These are phyloP conservation scores for Leucoraja ocellata DNA, from an alignment of 2,797 vertebrate species.

Conservation along the genomic window DNA sequence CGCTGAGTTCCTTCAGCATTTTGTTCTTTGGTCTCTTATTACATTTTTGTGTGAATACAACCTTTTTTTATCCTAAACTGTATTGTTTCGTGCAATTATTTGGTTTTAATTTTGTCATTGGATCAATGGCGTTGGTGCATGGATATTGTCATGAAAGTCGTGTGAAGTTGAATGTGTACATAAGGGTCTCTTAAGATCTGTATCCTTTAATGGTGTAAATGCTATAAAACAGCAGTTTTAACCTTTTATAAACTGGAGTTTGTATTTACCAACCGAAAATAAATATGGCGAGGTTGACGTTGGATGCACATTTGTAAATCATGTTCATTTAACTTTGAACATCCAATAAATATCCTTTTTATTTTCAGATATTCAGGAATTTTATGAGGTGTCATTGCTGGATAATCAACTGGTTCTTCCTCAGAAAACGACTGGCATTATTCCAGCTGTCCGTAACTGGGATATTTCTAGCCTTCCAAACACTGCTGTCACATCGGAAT, in stretches of 20 bases:
- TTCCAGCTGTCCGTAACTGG: conserved; percentile 78
- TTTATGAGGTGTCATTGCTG: conserved; percentile 97
- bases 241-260: background rate
- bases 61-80: background rate
- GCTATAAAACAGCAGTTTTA: background rate
- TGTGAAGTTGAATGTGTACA: background rate
- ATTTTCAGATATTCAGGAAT: conserved; percentile 90
- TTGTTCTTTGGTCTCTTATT: background rate
- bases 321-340: background rate
- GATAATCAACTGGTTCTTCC: conserved; percentile 77
- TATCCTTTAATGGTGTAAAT: background rate
- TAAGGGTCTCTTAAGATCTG: background rate
- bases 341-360: background rate
- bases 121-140: background rate
- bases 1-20: no score
- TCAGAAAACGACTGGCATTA: conserved; percentile 62
- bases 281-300: background rate
- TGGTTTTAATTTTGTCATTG: background rate
- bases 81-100: background rate
- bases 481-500: conserved; percentile 81
- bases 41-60: background rate
- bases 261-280: background rate
- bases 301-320: background rate
- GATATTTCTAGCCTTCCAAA: conserved; percentile 87
- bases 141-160: background rate